A percentile compares a stretch with the other conserved stretches of the same genome.
Evolutionary conservation across 2,113 vertebrate species (phyloP).

Genomic region (Xenus cinereus): DNA sequence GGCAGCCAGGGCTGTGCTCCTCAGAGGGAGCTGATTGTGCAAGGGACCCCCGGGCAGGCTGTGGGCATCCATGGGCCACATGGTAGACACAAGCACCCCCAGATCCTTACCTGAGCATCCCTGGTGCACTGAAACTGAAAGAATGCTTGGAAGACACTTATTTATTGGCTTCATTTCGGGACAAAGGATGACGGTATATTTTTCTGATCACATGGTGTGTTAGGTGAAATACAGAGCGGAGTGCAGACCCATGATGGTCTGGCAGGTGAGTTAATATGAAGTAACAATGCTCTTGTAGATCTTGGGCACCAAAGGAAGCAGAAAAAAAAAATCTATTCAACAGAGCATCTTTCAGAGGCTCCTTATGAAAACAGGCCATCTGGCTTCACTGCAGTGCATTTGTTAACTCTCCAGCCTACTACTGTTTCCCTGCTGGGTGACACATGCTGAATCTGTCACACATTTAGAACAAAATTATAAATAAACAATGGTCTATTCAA

Average conservation of each 20-base stretch:
- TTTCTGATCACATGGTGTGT: not conserved
- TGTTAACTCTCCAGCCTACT: conserved; percentile 35
- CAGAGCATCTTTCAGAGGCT: conserved; percentile 31
- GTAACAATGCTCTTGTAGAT: not conserved
- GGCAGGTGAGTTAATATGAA: not conserved
- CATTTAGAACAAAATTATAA: conserved; percentile 56
- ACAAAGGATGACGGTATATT: not conserved
- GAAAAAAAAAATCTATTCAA: not conserved
- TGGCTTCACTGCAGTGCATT: conserved; percentile 32
- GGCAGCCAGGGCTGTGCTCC: not conserved
- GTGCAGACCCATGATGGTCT: not conserved
- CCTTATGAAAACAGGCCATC: conserved; percentile 34
- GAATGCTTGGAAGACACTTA: not conserved
- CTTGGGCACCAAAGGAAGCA: not conserved
- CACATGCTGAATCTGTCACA: conserved; percentile 47
- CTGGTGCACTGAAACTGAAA: not conserved
- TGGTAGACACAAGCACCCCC: not conserved
- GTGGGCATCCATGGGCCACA: no score
- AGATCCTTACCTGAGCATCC: not conserved
- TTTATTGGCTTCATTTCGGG: not conserved
- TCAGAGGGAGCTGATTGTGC: not conserved
- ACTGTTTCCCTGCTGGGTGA: conserved; percentile 42
- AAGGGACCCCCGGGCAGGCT: not conserved
- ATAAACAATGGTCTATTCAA: conserved; percentile 52
- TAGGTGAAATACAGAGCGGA: not conserved